Evolutionary conservation across 2,113 vertebrate species (phyloP).

Genomic region (Malaclemys terrapin): DNA sequence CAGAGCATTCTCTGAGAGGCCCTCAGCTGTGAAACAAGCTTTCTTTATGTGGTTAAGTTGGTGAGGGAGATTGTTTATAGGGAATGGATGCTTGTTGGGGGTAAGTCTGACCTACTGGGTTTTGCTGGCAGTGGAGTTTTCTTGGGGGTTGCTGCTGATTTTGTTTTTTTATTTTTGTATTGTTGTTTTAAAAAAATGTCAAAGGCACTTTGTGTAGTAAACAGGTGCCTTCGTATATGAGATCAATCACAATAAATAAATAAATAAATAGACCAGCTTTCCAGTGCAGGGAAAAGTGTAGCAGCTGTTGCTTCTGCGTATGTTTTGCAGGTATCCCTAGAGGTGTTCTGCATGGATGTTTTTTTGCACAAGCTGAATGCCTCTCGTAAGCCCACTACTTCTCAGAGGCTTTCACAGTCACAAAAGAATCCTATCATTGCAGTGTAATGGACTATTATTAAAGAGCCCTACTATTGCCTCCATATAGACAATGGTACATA

Average conservation of each 20-base stretch:
- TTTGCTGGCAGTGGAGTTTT: background rate
- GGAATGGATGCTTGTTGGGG: background rate
- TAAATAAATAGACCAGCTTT: background rate
- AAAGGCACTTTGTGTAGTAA: background rate
- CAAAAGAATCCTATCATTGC: background rate
- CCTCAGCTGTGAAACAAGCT: background rate
- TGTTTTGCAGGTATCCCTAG: accelerated
- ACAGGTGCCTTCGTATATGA: accelerated
- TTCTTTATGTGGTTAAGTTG: background rate
- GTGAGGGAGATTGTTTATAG: background rate
- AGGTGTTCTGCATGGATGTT: background rate
- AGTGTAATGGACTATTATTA: background rate
- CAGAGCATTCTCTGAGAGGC: background rate
- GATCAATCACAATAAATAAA: accelerated
- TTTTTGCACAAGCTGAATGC: background rate
- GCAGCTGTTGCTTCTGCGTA: background rate
- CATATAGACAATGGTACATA: accelerated
- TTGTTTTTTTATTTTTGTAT: background rate
- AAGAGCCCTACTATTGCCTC: accelerated
- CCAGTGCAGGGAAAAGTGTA: accelerated
- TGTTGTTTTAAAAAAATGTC: background rate
- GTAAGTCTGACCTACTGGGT: background rate
- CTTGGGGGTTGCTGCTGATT: background rate
- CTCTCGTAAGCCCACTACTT: background rate
- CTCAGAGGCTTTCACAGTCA: background rate